These are phyloP conservation scores for Diabrotica balteata DNA, from an alignment of 2,888 invertebrate species.

Conservation along the genomic window DNA sequence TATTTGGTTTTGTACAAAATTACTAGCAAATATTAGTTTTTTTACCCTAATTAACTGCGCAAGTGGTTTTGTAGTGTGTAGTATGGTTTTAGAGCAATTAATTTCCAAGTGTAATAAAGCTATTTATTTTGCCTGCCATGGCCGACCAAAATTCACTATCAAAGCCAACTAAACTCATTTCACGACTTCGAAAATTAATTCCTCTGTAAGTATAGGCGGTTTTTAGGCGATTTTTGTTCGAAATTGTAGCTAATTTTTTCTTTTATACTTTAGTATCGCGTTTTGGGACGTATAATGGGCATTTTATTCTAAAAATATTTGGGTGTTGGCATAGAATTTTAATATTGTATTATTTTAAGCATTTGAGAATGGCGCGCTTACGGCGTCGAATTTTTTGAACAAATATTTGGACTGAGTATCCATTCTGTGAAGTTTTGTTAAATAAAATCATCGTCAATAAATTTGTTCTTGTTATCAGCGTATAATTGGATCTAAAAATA, in stretches of 20 bases:
- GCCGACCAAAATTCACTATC: constrained; percentile 50
- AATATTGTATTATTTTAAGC: constrained; percentile 59
- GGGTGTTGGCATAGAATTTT: constrained; percentile 58
- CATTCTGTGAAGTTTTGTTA: not conserved
- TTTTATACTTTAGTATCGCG: constrained; percentile 35
- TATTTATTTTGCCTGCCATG: constrained; percentile 53
- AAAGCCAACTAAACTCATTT: constrained; percentile 42
- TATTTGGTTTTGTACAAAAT: constrained; percentile 47
- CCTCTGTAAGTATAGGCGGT: constrained; percentile 37
- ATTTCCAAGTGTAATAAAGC: constrained; percentile 50
- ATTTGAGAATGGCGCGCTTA: constrained; percentile 58
- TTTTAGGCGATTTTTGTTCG: constrained; percentile 33
- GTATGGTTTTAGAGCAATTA: constrained; percentile 52
- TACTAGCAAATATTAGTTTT: constrained; percentile 57
- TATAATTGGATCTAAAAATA: not conserved
- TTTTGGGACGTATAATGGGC: constrained; percentile 34
- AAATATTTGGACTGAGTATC: not conserved
- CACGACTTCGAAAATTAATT: constrained; percentile 56
- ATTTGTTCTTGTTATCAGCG: not conserved
- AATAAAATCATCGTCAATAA: too few relatives aligned
- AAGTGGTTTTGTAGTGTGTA: constrained; percentile 40
- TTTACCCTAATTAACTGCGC: constrained; percentile 54
- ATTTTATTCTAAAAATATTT: constrained; percentile 54
- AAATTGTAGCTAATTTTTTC: constrained; percentile 53
- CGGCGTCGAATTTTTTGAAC: constrained; percentile 17